Conservation (phyloP, 2,113 vertebrate species). For the Dendropsophus ebraccatus region DNA sequence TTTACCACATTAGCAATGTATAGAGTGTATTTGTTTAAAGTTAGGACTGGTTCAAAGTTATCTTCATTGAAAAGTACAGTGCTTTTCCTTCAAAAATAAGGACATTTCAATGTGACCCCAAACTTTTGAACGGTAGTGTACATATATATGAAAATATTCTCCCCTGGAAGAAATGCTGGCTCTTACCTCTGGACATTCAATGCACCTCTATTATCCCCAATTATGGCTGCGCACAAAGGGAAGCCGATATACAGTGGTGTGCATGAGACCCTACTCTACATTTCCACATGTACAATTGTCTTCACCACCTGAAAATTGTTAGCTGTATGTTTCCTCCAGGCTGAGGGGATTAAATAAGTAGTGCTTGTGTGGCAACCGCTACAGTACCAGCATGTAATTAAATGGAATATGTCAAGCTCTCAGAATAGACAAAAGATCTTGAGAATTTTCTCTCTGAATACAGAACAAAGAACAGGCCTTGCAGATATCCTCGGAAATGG, state of each 20-base stretch:
- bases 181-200: too few species aligned
- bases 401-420: slow-evolving; percentile 24
- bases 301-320: slow-evolving; percentile 18
- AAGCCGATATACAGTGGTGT: background rate
- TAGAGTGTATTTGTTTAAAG: too few species aligned
- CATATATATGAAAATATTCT: too few species aligned
- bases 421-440: slow-evolving; percentile 41
- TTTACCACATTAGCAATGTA: too few species aligned
- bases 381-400: slow-evolving; percentile 39
- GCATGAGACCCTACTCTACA: too few species aligned
- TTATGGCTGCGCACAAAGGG: background rate
- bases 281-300: background rate
- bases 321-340: slow-evolving; percentile 24
- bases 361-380: slow-evolving; percentile 10
- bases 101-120: too few species aligned
- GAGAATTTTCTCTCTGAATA: slow-evolving; percentile 19
- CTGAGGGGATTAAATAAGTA: slow-evolving; percentile 34
- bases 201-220: too few species aligned
- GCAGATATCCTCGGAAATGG: slow-evolving; percentile 4
- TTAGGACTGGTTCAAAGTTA: too few species aligned
- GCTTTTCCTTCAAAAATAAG: too few species aligned
- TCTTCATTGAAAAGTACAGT: too few species aligned
- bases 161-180: too few species aligned
- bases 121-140: too few species aligned
- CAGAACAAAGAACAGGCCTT: slow-evolving; percentile 30